Evolutionary conservation across 1,140 invertebrate species (phyloP), one percentile per base, ranked within the genome.

Genomic region (Lysiphlebus fabarum): DNA sequence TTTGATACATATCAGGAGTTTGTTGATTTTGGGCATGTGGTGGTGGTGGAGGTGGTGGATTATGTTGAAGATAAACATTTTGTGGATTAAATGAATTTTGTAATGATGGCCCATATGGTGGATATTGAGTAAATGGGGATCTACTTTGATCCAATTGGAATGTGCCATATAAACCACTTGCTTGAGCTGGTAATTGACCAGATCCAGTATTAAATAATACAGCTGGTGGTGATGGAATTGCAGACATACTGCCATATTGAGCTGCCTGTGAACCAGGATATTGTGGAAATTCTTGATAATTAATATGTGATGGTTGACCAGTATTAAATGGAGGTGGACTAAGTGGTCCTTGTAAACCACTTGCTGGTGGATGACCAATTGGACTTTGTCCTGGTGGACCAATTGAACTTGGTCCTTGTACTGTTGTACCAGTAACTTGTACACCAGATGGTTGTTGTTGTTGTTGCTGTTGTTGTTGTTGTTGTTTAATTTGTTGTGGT

Each of bases 201-300:
- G 87, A 86, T 33, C 89, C 87, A 62, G 88, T 88, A 65, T 91
- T 92, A 57, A 89, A 87, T 6, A 92, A 82, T 26, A 87, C 84
- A 4, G 87, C 87, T 11, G 90, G 90, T 9, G 91, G 90, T 48
- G 90, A 92, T 8, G 91, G 90, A 66, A 90, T 88, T 9, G 90
- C 87, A 36, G 90, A 87, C 67, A 92, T 87, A 37, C 85, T 83
- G 4, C 88, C 86, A 64, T 90, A 91, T 65, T 88, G 87, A 14
- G 83, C 75, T 17, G 80, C 77, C 61, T 80, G 76, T 11, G 77
- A 78, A 6, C 75, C 78, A 12, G 77, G 76, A 65, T 80, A 80
- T 48, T 80, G 77, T 2, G 73, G 70, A 43, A 79, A 77, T 63
- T 79, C 74, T 73, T 77, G 83, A 75, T 84, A 84, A 68, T 83